Evolutionary conservation across 1,140 invertebrate genomes (phyloP).

Genomic region (Calycopis cecrops): DNA sequence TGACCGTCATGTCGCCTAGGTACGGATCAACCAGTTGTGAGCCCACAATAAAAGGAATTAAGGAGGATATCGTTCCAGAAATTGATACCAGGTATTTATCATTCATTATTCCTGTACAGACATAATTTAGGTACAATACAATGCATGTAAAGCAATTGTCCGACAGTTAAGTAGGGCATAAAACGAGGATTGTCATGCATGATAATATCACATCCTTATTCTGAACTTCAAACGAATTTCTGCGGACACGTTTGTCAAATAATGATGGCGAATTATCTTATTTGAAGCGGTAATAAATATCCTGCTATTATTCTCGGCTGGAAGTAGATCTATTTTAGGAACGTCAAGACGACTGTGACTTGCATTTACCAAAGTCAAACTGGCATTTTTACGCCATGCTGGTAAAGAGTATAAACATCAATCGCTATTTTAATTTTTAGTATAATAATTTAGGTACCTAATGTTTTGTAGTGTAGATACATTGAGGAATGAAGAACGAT

Average conservation of each 20-base stretch:
- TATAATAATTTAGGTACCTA: too few relatives aligned
- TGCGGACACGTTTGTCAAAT: conserved; percentile 2
- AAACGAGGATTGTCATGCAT: conserved; percentile 38
- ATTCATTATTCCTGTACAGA: neutral
- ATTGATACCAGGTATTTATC: conserved; percentile 50
- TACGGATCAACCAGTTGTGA: conserved; percentile 52
- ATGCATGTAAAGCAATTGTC: conserved; percentile 39
- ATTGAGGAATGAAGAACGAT: too few relatives aligned
- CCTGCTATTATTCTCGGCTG: too few relatives aligned
- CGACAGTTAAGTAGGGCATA: conserved; percentile 35
- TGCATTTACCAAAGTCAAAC: too few relatives aligned
- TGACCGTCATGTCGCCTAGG: conserved; percentile 20
- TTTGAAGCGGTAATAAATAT: neutral
- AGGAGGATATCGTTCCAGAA: conserved; percentile 34
- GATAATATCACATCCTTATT: conserved; percentile 35
- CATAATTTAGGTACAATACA: conserved; percentile 27
- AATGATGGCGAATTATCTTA: neutral
- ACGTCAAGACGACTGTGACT: too few relatives aligned
- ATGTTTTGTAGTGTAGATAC: too few relatives aligned
- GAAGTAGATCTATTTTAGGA: too few relatives aligned
- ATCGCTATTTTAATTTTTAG: too few relatives aligned
- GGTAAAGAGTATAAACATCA: too few relatives aligned
- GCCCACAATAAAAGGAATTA: conserved; percentile 32
- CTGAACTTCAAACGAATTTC: conserved; percentile 12
- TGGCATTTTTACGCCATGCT: too few relatives aligned